Conservation (phyloP, 2,888 invertebrate species). For the Hypolimnas misippus region DNA sequence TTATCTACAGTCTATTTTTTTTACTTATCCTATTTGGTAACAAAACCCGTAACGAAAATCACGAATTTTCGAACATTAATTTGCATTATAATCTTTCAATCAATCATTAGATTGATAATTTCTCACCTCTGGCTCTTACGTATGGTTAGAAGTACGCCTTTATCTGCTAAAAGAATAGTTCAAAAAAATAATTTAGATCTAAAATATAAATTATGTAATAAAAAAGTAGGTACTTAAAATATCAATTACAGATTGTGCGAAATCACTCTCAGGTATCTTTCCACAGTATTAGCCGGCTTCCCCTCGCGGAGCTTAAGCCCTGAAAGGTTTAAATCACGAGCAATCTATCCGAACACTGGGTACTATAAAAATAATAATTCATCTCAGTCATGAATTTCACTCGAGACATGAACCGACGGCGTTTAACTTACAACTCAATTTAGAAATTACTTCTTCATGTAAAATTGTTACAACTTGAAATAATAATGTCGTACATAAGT, state of each 20-base stretch:
- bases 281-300: slow-evolving; percentile 43
- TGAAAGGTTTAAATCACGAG: slow-evolving; percentile 75
- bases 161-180: background rate
- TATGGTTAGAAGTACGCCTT: no score
- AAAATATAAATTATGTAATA: no score
- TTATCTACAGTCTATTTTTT: no score
- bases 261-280: slow-evolving; percentile 25
- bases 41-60: no score
- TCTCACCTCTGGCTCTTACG: no score
- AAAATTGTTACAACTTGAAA: background rate
- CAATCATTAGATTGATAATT: no score
- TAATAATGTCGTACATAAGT: no score
- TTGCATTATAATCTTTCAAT: no score
- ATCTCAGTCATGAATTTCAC: slow-evolving; percentile 54
- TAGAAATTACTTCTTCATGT: background rate
- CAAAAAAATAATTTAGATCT: no score
- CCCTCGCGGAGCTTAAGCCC: slow-evolving; percentile 56
- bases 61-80: no score
- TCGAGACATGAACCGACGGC: slow-evolving; percentile 37
- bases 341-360: slow-evolving; percentile 74
- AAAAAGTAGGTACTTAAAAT: background rate
- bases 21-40: no score
- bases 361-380: slow-evolving; percentile 81
- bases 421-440: slow-evolving; percentile 12
- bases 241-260: background rate